Evolutionary conservation across 2,113 vertebrate species (phyloP), one percentile per base, ranked within the genome.

Genomic region (Siniperca knerii): DNA sequence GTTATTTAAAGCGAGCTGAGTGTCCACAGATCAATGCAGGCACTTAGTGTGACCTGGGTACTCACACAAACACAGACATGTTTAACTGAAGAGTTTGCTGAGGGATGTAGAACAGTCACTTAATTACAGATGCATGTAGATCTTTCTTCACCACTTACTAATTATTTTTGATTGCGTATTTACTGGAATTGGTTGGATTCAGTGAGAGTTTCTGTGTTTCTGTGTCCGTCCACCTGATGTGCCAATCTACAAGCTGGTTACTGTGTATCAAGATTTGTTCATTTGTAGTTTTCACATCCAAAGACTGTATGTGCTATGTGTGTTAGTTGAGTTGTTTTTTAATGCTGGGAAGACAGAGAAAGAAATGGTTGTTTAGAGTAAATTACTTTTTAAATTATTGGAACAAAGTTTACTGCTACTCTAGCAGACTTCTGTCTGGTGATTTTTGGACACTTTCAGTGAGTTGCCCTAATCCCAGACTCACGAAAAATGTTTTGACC

Each of bases 1-100:
- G 81, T 71, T 79, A 84, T 84, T 85, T 85, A 82, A 85, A 80
- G 72, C 15, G 2, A 58, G 37, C 21, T 13, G 61, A 65, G 79
- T 75, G 64, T 89, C 84, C 81, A 79, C 84, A 78, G 77, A 89
- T 89, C 88, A 82, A 84, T 87, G 70, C 75, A 76, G 65, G 44
- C 84, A 84, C 58, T 82, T 68, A 76, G 77, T 84, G 77, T 75
- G 74, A 75, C 82, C 58, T 18, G 69, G 62, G 21, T 50, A 21
- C 77, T 15, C 15, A 35, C 25, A 35, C 55, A 37, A 54, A 60
- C 55, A 42, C 68, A 57, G 33, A 82, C 54, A 81, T 55, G 75
- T 82, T 69, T 82, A 48, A 62, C 79, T 40, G n/a, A 25, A 74
- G 69, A 58, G 23, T 65, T 57, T 40, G 67, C n/a, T 57, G 23